These are phyloP conservation scores for Lamellibrachia luymesi DNA, from an alignment of 1,140 invertebrate species.

Conservation along the genomic window DNA sequence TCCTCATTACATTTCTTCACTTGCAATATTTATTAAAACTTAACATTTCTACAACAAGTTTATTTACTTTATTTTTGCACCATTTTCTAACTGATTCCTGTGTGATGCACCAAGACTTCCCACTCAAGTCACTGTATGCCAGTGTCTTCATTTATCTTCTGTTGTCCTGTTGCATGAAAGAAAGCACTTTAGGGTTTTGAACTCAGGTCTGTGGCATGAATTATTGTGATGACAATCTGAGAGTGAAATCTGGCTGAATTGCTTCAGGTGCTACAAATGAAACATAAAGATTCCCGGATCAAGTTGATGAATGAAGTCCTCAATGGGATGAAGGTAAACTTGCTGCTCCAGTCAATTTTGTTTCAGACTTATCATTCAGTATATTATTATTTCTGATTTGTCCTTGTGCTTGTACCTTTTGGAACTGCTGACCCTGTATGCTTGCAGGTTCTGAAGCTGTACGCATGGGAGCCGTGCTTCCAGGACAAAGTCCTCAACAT, in stretches of 20 bases:
- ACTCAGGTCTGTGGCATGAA: no score
- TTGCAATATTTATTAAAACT: no score
- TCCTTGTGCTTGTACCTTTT: background rate
- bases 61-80: no score
- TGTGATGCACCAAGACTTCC: no score
- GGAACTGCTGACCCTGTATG: background rate
- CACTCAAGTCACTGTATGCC: no score
- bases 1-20: no score
- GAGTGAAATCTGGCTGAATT: background rate
- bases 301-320: conserved; percentile 53
- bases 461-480: conserved; percentile 51
- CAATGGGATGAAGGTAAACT: conserved; percentile 46
- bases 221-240: background rate
- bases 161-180: no score
- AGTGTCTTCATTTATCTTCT: no score
- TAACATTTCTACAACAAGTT: no score
- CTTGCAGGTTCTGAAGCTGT: conserved; percentile 37
- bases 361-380: background rate
- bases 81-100: no score
- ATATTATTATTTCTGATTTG: background rate
- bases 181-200: no score
- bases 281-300: conserved; percentile 61
- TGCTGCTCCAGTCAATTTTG: background rate
- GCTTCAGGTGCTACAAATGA: conserved; percentile 49
- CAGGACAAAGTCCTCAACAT: conserved; percentile 45